These are phyloP conservation scores for Pyrrhosoma nymphula DNA, from an alignment of 2,888 invertebrate genomes.

Conservation along the genomic window DNA sequence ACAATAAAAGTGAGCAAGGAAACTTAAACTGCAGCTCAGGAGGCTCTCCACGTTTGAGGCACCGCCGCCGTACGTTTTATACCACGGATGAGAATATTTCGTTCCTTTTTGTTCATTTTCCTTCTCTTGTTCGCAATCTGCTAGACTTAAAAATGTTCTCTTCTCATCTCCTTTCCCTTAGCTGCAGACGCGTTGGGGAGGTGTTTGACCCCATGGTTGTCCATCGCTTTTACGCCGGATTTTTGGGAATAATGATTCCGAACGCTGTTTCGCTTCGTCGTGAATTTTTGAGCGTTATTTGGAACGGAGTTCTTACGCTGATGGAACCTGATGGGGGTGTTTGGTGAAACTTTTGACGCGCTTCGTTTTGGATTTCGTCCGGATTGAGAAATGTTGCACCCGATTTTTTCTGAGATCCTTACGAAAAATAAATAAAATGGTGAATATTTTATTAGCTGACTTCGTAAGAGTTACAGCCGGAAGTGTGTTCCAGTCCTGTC, in stretches of 20 bases:
- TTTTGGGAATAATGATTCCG: not conserved
- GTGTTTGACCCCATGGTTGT: not conserved
- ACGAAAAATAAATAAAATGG: too few relatives aligned
- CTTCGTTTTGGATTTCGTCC: not conserved
- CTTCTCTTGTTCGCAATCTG: not conserved
- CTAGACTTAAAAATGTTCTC: not conserved
- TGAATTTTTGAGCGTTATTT: not conserved
- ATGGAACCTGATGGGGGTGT: not conserved
- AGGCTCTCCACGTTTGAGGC: constrained; percentile 22
- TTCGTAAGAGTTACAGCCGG: too few relatives aligned
- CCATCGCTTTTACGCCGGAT: not conserved
- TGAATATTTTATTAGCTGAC: too few relatives aligned
- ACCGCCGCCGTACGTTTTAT: constrained; percentile 5
- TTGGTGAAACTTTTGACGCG: not conserved
- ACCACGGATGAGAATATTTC: not conserved
- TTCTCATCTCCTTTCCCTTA: not conserved
- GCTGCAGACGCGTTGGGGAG: not conserved
- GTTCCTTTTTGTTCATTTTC: not conserved
- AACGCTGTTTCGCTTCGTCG: not conserved
- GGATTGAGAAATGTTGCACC: not conserved
- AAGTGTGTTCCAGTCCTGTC: too few relatives aligned
- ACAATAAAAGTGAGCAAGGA: constrained; percentile 18
- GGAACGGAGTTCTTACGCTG: not conserved
- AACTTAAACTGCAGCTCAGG: constrained; percentile 14
- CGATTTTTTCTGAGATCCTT: too few relatives aligned